These are phyloP conservation scores for Semnornis frantzii DNA, from an alignment of 2,113 vertebrate genomes.

Conservation along the genomic window DNA sequence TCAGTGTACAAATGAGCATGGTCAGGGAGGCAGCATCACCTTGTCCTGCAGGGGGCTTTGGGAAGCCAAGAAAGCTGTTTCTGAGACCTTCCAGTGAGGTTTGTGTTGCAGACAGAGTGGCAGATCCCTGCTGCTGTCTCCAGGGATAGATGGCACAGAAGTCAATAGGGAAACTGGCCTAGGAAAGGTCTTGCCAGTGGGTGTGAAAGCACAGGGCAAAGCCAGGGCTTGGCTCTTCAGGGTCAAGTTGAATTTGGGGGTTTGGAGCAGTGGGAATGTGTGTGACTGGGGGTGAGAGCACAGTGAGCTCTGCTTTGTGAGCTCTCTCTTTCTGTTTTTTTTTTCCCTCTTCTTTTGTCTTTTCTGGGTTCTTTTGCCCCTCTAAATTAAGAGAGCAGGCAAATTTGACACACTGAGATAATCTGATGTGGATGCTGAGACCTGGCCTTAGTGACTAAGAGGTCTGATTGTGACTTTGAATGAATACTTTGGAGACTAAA, in stretches of 20 bases:
- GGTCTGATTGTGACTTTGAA: neutral
- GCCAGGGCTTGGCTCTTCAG: neutral
- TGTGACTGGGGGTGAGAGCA: neutral
- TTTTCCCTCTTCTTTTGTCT: too few species aligned
- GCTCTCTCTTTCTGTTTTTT: too few species aligned
- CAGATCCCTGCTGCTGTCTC: neutral
- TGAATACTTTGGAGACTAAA: neutral
- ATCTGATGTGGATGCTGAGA: neutral
- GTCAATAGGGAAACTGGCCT: neutral
- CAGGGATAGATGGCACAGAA: neutral
- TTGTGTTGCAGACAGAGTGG: neutral
- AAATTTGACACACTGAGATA: neutral
- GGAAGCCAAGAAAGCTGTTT: neutral
- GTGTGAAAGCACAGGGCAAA: neutral
- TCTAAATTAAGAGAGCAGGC: neutral
- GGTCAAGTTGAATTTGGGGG: neutral
- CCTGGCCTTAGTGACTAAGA: neutral
- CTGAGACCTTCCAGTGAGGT: fast-evolving
- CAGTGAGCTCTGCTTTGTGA: neutral
- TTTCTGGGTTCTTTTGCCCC: too few species aligned
- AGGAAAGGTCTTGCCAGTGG: neutral
- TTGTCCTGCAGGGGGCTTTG: neutral
- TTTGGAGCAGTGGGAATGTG: neutral
- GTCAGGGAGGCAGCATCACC: neutral
- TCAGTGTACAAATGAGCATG: neutral